These are phyloP conservation scores for Mormoops blainvillei DNA, from an alignment of 2,113 vertebrate genomes.

Conservation along the genomic window DNA sequence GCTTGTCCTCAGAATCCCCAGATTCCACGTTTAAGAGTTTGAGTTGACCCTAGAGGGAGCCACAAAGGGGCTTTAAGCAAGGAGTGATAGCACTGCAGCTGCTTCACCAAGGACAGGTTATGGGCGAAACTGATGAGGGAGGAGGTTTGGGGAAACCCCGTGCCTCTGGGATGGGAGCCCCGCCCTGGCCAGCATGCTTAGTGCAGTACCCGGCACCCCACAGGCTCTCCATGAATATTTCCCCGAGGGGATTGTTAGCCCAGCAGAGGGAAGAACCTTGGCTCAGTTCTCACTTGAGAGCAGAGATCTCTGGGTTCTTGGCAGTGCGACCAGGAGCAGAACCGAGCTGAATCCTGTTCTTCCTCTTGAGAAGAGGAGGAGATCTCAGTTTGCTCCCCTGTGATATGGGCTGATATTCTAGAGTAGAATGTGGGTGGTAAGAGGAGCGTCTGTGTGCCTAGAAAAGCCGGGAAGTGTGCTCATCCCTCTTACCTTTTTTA, in stretches of 20 bases:
- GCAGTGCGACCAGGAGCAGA: not conserved
- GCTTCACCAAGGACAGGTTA: not conserved
- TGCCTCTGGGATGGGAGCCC: not conserved
- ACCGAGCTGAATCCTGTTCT: not conserved
- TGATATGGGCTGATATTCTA: not conserved
- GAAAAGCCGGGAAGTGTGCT: not conserved
- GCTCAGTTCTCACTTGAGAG: not conserved
- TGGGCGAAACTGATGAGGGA: not conserved
- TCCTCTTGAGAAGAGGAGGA: not conserved
- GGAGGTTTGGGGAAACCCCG: not conserved
- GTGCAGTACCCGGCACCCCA: not conserved
- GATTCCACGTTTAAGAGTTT: not conserved
- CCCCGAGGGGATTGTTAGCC: not conserved
- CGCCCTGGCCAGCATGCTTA: not conserved
- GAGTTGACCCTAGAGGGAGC: not conserved
- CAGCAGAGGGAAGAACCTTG: not conserved
- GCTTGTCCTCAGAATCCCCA: not conserved
- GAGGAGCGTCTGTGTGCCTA: not conserved
- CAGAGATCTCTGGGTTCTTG: not conserved
- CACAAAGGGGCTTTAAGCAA: not conserved
- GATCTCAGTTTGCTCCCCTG: not conserved
- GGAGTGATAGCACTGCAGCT: not conserved
- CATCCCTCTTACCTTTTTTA: not conserved
- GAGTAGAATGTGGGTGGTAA: not conserved
- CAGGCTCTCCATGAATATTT: accelerated